Evolutionary conservation across 1,140 invertebrate species (phyloP).

Genomic region (Drosophila punjabiensis): DNA sequence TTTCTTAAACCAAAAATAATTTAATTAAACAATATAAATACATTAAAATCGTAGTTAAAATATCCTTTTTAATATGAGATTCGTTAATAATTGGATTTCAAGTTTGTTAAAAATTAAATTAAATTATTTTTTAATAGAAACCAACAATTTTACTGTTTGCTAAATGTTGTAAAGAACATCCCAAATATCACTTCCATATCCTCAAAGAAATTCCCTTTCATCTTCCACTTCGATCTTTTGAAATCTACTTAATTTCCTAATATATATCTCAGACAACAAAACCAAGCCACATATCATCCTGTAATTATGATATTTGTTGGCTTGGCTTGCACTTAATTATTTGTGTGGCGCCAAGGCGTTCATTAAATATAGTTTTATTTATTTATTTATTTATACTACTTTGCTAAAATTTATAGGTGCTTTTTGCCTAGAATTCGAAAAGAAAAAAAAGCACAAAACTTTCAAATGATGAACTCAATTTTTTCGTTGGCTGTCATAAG

Average conservation of each 20-base stretch:
- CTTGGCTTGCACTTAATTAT: slow-evolving; percentile 14
- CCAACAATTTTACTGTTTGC: no score
- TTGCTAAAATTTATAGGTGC: slow-evolving; percentile 30
- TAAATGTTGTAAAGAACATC: not conserved
- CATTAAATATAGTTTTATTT: slow-evolving; percentile 52
- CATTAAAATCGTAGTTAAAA: not conserved
- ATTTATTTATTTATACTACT: slow-evolving; percentile 44
- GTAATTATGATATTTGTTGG: slow-evolving; percentile 31
- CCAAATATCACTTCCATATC: not conserved
- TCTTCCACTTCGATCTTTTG: not conserved
- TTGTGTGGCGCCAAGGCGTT: slow-evolving; percentile 30
- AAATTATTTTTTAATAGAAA: no score
- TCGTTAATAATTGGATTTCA: no score
- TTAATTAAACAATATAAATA: not conserved
- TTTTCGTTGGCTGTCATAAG: slow-evolving; percentile 25
- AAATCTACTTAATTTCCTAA: slow-evolving; percentile 6
- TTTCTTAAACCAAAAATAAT: not conserved
- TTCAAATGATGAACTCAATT: slow-evolving; percentile 64
- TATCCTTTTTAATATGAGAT: no score
- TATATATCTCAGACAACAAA: slow-evolving; percentile 20
- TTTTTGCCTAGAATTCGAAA: slow-evolving; percentile 53
- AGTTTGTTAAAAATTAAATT: no score
- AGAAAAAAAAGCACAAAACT: slow-evolving; percentile 47
- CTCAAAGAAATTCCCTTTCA: not conserved
- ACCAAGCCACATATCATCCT: slow-evolving; percentile 22